Percentiles rank a stretch among this genome's conserved stretches.
Conservation (phyloP, 2,888 invertebrate genomes). For the Cerceris rybyensis region DNA sequence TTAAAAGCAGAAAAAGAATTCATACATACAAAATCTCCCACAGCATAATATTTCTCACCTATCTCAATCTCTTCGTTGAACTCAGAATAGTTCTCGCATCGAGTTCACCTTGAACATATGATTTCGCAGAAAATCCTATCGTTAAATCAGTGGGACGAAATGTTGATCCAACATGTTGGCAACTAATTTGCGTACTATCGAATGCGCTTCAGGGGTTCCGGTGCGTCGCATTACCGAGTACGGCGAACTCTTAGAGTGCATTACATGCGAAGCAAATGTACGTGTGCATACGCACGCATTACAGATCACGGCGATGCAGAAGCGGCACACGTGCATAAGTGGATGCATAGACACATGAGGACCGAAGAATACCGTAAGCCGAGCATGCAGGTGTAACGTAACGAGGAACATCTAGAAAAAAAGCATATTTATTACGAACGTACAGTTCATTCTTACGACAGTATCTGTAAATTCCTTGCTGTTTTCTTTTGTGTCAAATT, state of each 20-base stretch:
- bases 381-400: constrained; percentile 37
- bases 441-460: background rate
- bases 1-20: too few species aligned
- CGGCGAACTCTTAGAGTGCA: constrained; percentile 12
- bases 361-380: constrained; percentile 32
- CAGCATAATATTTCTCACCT: too few species aligned
- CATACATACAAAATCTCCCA: too few species aligned
- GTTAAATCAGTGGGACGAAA: background rate
- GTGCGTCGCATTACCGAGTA: constrained; percentile 3
- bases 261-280: background rate
- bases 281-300: constrained; percentile 21
- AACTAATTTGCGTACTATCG: constrained; percentile 10
- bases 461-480: constrained; percentile 2
- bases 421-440: background rate
- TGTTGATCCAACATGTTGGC: constrained; percentile 11
- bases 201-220: constrained; percentile 4
- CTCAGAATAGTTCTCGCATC: too few species aligned
- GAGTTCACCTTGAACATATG: too few species aligned
- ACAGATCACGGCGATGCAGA: constrained; percentile 24
- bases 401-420: constrained; percentile 3
- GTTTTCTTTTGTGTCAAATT: background rate
- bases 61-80: too few species aligned
- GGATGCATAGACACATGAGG: background rate
- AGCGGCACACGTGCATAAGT: constrained; percentile 14
- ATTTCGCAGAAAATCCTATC: background rate